These are phyloP conservation scores for Seriola dumerili DNA, from an alignment of 2,113 vertebrate genomes.

Conservation along the genomic window DNA sequence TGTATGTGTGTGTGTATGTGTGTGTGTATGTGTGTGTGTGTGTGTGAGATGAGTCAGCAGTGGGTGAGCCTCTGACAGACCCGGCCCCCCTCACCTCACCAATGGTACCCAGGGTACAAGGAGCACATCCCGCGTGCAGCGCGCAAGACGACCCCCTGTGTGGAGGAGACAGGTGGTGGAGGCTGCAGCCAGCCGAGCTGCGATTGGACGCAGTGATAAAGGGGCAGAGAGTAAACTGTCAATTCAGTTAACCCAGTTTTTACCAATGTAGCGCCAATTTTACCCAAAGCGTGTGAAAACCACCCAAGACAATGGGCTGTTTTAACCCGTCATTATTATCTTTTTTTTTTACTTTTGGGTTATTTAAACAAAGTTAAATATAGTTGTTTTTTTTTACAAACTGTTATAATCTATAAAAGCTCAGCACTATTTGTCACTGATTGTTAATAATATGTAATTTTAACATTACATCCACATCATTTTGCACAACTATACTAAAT, in stretches of 20 bases:
- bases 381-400: background rate
- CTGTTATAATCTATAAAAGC: background rate
- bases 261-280: too few species aligned
- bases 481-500: too few species aligned
- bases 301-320: background rate
- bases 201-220: slow-evolving; percentile 37
- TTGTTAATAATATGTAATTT: background rate
- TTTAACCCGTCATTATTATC: too few species aligned
- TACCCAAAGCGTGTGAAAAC: background rate
- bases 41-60: slow-evolving; percentile 77
- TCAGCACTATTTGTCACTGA: background rate
- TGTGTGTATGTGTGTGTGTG: slow-evolving; percentile 30
- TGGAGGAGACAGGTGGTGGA: slow-evolving; percentile 74
- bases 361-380: background rate
- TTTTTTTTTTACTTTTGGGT: background rate
- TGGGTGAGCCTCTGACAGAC: slow-evolving; percentile 52
- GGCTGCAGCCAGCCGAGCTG: slow-evolving; percentile 56
- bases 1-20: too few species aligned
- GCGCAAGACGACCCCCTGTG: slow-evolving; percentile 71
- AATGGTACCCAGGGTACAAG: slow-evolving; percentile 50
- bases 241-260: slow-evolving; percentile 27
- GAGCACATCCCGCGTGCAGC: slow-evolving; percentile 62
- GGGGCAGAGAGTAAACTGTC: slow-evolving; percentile 57
- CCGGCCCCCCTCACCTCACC: slow-evolving; percentile 8
- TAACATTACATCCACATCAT: background rate